Conservation (phyloP, 2,797 vertebrate species). For the Scolopax bukidnonensis region DNA sequence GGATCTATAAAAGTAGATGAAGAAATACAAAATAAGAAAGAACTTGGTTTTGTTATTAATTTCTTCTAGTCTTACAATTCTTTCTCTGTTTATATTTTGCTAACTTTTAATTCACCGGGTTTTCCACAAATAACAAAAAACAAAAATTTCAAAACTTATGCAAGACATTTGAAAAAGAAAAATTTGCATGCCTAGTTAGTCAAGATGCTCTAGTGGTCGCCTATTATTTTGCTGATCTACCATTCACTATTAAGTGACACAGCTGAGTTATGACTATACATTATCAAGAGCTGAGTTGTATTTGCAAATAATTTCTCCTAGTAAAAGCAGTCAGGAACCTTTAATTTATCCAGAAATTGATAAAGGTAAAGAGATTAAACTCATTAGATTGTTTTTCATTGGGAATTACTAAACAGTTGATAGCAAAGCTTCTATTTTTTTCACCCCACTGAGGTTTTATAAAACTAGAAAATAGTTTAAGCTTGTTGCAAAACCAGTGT, state of each 20-base stretch:
- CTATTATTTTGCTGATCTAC: background rate
- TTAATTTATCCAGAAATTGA: background rate
- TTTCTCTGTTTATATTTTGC: background rate
- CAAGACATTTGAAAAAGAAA: background rate
- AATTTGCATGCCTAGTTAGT: background rate
- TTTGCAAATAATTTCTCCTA: background rate
- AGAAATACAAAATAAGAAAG: background rate
- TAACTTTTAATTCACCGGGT: background rate
- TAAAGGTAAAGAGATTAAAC: background rate
- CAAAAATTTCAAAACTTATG: background rate
- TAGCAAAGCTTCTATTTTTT: background rate
- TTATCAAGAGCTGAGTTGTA: background rate
- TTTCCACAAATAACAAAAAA: background rate
- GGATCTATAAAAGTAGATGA: background rate
- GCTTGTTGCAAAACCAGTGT: background rate
- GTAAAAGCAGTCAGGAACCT: background rate
- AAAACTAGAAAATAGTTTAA: background rate
- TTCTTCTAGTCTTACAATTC: background rate
- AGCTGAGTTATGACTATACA: background rate
- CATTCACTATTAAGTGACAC: background rate
- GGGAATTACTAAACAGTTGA: background rate
- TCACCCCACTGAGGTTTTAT: background rate
- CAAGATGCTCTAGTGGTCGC: background rate
- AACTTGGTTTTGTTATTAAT: background rate
- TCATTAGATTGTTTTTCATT: background rate